Evolutionary conservation across 2,888 invertebrate species (phyloP).

Genomic region (Molorchus minor): DNA sequence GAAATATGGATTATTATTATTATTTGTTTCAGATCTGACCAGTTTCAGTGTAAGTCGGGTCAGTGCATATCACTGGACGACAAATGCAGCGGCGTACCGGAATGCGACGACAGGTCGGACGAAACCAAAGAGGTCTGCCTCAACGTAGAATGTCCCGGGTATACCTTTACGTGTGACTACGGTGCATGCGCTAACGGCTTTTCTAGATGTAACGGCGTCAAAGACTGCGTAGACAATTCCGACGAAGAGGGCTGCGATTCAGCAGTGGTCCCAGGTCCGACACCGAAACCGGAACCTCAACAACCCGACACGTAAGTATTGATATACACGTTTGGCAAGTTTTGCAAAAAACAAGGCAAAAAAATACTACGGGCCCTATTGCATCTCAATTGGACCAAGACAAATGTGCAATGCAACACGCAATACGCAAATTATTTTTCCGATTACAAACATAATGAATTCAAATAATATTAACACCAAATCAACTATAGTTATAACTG

Average conservation of each 20-base stretch:
- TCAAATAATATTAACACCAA: too few relatives aligned
- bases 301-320: neutral
- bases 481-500: neutral
- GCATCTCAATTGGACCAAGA: too few relatives aligned
- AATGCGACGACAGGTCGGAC: slow-evolving; percentile 53
- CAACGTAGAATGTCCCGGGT: slow-evolving; percentile 47
- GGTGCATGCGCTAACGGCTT: slow-evolving; percentile 60
- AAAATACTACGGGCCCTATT: too few relatives aligned
- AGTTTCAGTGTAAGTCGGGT: slow-evolving; percentile 47
- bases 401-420: too few relatives aligned
- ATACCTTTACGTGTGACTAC: slow-evolving; percentile 50
- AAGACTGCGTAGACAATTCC: slow-evolving; percentile 65
- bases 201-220: slow-evolving; percentile 64
- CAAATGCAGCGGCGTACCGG: slow-evolving; percentile 50
- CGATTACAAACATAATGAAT: too few relatives aligned
- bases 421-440: too few relatives aligned
- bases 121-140: slow-evolving; percentile 48
- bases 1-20: too few relatives aligned
- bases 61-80: slow-evolving; percentile 45
- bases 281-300: slow-evolving; percentile 10
- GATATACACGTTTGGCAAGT: too few relatives aligned
- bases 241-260: slow-evolving; percentile 59
- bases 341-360: too few relatives aligned
- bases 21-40: slow-evolving; percentile 38
- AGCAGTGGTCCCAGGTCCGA: neutral